Evolutionary conservation across 2,797 vertebrate genomes (phyloP).

Genomic region (Brachyalestes nurse): DNA sequence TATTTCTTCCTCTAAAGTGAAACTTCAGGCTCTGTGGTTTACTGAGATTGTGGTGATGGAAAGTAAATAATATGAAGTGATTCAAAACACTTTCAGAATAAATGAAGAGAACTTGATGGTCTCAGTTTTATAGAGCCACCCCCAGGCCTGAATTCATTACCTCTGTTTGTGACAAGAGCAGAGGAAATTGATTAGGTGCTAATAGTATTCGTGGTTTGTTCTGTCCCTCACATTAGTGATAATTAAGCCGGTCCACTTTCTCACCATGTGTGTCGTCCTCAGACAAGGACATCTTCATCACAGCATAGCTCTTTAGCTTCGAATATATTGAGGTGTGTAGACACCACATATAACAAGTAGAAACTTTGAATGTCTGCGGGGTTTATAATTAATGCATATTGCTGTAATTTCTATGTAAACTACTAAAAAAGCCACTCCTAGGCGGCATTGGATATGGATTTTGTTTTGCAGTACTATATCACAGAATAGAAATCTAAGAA

Average conservation of each 20-base stretch:
- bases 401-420: no score
- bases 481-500: background rate
- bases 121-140: constrained; percentile 29
- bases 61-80: background rate
- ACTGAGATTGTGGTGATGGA: background rate
- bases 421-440: no score
- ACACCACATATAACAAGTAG: background rate
- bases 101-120: constrained; percentile 5
- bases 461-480: background rate
- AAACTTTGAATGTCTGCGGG: background rate
- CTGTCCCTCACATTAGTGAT: constrained; percentile 42
- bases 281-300: constrained; percentile 21
- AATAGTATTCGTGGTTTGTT: constrained; percentile 42
- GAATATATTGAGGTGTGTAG: background rate
- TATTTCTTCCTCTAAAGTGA: background rate
- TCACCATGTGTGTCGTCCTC: constrained; percentile 26
- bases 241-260: constrained; percentile 38
- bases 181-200: constrained; percentile 46
- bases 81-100: constrained; percentile 3
- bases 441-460: no score
- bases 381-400: background rate
- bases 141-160: constrained; percentile 42
- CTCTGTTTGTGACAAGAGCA: constrained; percentile 32
- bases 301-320: constrained; percentile 9
- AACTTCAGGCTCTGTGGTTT: background rate